Conservation (phyloP, 1,140 invertebrate species). For the Bombus superbus region DNA sequence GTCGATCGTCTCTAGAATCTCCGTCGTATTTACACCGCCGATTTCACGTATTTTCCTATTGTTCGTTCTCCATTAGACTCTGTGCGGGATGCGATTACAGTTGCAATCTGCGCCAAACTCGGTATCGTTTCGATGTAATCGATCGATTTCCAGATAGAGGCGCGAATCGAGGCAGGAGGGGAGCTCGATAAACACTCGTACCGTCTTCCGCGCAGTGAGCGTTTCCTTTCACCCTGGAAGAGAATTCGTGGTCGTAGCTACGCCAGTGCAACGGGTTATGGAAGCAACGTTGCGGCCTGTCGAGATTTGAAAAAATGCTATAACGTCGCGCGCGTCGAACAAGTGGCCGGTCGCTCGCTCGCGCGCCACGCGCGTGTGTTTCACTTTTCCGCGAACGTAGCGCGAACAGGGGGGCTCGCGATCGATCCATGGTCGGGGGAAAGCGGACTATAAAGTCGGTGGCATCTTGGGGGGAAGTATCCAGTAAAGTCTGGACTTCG, state of each 20-base stretch:
- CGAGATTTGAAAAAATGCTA: constrained; percentile 50
- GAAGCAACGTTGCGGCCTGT: constrained; percentile 42
- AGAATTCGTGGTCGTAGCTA: constrained; percentile 19
- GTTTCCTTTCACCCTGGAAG: constrained; percentile 51
- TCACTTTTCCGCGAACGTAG: constrained; percentile 67
- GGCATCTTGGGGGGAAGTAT: constrained; percentile 76
- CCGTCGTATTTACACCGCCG: not conserved
- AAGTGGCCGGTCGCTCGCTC: not conserved
- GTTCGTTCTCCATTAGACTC: not conserved
- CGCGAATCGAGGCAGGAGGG: not conserved
- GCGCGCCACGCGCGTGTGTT: constrained; percentile 50
- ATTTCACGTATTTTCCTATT: not conserved
- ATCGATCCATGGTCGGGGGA: constrained; percentile 55
- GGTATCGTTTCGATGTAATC: not conserved
- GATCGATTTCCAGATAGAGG: not conserved
- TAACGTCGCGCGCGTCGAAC: constrained; percentile 52
- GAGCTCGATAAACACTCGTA: not conserved
- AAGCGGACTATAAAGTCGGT: constrained; percentile 78
- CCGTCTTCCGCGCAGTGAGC: constrained; percentile 15
- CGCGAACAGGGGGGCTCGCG: constrained; percentile 58
- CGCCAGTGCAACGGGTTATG: constrained; percentile 60
- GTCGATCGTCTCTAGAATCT: not conserved
- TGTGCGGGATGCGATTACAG: not conserved
- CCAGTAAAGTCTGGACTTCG: constrained; percentile 79
- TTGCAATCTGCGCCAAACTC: not conserved